Evolutionary conservation across 2,113 vertebrate species (phyloP).

Genomic region (Clarias macrocephalus): DNA sequence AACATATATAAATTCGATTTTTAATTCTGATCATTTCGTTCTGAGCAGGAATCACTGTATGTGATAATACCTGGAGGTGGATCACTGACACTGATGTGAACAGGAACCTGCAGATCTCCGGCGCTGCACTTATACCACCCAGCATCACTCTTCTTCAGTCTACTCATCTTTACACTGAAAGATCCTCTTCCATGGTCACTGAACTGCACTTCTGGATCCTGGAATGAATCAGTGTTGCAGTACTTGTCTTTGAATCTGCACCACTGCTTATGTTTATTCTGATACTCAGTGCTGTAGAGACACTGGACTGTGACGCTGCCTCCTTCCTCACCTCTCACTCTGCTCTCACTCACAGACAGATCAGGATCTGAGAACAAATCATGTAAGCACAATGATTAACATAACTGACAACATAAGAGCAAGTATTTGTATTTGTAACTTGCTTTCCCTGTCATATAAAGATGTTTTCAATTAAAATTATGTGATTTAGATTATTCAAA

Average conservation of each 20-base stretch:
- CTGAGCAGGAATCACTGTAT: too few relatives aligned
- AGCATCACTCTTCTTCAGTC: slow-evolving; percentile 60
- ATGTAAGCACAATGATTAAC: too few relatives aligned
- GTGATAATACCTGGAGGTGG: too few relatives aligned
- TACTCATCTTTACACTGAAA: slow-evolving; percentile 55
- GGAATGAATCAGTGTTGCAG: slow-evolving; percentile 13
- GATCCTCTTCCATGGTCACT: slow-evolving; percentile 60
- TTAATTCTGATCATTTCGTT: too few relatives aligned
- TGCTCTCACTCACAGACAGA: not conserved
- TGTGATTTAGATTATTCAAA: too few relatives aligned
- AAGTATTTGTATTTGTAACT: too few relatives aligned
- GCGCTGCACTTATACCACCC: slow-evolving; percentile 47
- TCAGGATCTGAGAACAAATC: too few relatives aligned
- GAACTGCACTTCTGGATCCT: slow-evolving; percentile 41
- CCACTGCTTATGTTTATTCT: slow-evolving; percentile 33
- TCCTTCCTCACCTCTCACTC: slow-evolving; percentile 41
- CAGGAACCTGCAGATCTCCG: slow-evolving; percentile 19
- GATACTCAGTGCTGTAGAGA: slow-evolving; percentile 38
- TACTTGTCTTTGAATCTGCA: slow-evolving; percentile 16
- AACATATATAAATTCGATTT: not conserved
- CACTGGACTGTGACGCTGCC: slow-evolving; percentile 45
- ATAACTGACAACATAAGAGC: too few relatives aligned
- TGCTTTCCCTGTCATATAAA: too few relatives aligned
- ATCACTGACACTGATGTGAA: slow-evolving; percentile 51
- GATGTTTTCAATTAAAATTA: too few relatives aligned